Base-by-base conservation (phyloP, 2,113 vertebrate species). In the Oreochromis niloticus region DNA sequence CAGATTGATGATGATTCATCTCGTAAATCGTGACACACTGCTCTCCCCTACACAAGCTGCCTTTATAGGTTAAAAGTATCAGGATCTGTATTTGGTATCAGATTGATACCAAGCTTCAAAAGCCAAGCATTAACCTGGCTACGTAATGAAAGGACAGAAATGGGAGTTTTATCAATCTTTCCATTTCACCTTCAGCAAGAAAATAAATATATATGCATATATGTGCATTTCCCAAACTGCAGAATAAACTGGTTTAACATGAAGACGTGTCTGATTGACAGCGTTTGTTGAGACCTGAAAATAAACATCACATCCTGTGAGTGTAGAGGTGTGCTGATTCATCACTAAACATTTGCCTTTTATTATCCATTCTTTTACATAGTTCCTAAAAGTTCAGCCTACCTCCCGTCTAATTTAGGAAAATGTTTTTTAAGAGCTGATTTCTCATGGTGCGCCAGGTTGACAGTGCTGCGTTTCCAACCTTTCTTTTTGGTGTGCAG, bases 391-490 rank as follows among this genome's bases (percentile, higher is more conserved):
- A 52, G 79, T 90, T 92, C 73, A 89, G 84, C 86, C 82, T 84
- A n/a, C 52, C 41, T 85, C 55, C 52, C 32, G 19, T 89, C 81
- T 89, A 90, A 89, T 93, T 90, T 84, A 32, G 85, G 85, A 88
- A 88, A 91, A 73, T 7, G 54, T 88, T 91, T 86, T 63, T 89
- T 84, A 80, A 82, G 63, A 87, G 68, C 71, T 79, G 80, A 4
- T 9, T 59, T 81, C 52, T 85, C 68, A 68, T 61, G 10, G 56
- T 4, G 27, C 2, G 59, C 80, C 88, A 89, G 48, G 27, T 63
- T 4, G 10, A 73, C 41, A 84, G 79, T 11, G 34, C 55, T 78
- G 17, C 17, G 16, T 78, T 78, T 78, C 46, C 73, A 78, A 59
- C 41, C 36, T 84, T 85, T 79, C 30, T 85, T 85, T 85, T 48